Conservation (phyloP, 2,797 vertebrate genomes). For the Stomatorhinus walkeri region DNA sequence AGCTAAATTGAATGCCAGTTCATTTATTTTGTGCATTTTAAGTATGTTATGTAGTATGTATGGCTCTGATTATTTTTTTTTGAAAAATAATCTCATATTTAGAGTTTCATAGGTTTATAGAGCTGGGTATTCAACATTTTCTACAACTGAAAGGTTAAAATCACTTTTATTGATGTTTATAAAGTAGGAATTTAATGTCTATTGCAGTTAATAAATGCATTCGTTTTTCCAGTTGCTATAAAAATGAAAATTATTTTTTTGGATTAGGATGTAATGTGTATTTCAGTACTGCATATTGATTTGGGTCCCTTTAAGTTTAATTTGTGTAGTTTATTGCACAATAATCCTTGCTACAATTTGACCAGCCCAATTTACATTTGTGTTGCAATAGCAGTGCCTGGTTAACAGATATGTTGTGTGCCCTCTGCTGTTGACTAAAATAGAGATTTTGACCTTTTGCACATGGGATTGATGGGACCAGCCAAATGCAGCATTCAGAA, state of each 20-base stretch:
- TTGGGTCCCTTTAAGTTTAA: neutral
- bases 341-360: neutral
- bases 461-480: neutral
- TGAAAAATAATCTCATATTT: neutral
- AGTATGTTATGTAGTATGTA: neutral
- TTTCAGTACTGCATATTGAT: neutral
- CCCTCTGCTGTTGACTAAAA: neutral
- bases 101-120: neutral
- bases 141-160: neutral
- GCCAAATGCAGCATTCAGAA: neutral
- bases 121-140: neutral
- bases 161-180: neutral
- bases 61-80: neutral
- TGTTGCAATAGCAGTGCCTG: neutral
- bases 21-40: neutral
- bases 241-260: neutral
- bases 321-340: neutral
- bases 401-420: neutral
- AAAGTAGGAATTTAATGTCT: neutral
- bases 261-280: neutral
- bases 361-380: neutral
- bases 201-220: neutral
- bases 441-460: neutral
- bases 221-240: neutral
- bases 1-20: neutral